phyloP scores from a whole-genome alignment of 2,113 vertebrate species.

The Nipponia nippon region DNA sequence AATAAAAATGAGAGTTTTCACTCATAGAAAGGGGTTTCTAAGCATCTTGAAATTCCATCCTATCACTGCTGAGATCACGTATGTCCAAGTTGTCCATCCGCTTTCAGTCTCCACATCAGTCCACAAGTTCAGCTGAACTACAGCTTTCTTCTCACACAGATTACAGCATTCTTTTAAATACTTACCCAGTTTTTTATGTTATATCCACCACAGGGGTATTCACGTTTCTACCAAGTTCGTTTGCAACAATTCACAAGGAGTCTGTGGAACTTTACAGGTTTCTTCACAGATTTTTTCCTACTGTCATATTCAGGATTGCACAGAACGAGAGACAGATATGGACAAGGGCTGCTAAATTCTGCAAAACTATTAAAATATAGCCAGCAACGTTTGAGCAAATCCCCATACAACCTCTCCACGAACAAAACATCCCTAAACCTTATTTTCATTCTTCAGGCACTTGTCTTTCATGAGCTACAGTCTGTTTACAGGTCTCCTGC shows the following conservation, averaged over 20 bases:
- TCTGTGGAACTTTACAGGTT: background rate
- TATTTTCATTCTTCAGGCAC: background rate
- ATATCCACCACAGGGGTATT: background rate
- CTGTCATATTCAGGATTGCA: background rate
- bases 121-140: background rate
- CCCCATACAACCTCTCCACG: fast-evolving
- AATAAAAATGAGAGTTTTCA: background rate
- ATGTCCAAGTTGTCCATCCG: background rate
- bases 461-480: background rate
- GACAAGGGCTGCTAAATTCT: background rate
- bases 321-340: background rate
- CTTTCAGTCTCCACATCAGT: background rate
- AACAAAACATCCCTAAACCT: background rate
- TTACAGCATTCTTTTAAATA: background rate
- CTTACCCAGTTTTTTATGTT: background rate
- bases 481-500: background rate
- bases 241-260: background rate
- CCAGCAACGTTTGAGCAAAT: background rate
- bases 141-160: background rate
- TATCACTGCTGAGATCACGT: background rate
- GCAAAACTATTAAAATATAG: background rate
- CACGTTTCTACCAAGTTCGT: background rate
- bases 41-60: background rate
- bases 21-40: background rate
- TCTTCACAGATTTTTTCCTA: background rate